These are phyloP conservation scores for Neodon shergylaensis DNA, from an alignment of 2,113 vertebrate species.

Conservation along the genomic window DNA sequence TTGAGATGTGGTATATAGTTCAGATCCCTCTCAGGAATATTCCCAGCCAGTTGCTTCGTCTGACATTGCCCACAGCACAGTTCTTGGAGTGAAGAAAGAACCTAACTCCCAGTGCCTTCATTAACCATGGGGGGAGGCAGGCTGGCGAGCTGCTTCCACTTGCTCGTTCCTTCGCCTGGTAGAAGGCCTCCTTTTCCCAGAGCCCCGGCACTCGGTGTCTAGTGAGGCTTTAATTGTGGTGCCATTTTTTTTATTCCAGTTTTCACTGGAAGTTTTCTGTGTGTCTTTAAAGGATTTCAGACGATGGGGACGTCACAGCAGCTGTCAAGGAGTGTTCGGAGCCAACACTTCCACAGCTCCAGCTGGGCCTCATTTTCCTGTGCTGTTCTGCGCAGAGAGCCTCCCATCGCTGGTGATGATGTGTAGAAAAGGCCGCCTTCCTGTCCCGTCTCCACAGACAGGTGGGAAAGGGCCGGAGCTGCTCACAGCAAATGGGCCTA, in stretches of 20 bases:
- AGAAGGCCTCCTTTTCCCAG: not conserved
- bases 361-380: not conserved
- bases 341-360: not conserved
- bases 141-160: not conserved
- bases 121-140: not conserved
- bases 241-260: no score
- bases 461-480: not conserved
- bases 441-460: rapidly evolving
- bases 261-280: not conserved
- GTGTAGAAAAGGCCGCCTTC: not conserved
- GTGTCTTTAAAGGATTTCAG: not conserved
- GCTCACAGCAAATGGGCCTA: no score
- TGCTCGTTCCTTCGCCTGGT: rapidly evolving
- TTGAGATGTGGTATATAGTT: not conserved
- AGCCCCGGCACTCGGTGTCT: rapidly evolving
- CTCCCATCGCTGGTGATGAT: not conserved
- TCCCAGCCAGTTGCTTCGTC: not conserved
- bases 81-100: not conserved
- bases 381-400: not conserved
- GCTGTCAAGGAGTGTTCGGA: rapidly evolving
- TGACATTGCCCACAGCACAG: not conserved
- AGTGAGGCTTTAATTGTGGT: rapidly evolving
- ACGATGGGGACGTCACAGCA: not conserved
- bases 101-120: rapidly evolving
- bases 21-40: not conserved